phyloP scores from a whole-genome alignment of 2,888 invertebrate genomes.

The Chromoteleia sp. region DNA sequence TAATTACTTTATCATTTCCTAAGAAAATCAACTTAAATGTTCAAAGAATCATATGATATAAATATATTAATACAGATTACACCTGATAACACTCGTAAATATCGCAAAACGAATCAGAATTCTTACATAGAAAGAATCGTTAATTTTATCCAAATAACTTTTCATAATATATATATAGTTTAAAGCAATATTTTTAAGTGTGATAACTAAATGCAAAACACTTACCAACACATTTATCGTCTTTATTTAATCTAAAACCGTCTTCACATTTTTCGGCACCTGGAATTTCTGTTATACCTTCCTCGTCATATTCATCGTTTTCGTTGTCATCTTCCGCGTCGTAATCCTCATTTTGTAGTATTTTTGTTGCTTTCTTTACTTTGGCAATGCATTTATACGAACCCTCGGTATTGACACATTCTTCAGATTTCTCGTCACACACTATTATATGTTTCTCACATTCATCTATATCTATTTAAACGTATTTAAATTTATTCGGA shows the following conservation, averaged over 20 bases:
- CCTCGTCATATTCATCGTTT: constrained; percentile 73
- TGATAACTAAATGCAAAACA: constrained; percentile 8
- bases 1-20: neutral
- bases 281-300: constrained; percentile 77
- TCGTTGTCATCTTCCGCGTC: constrained; percentile 78
- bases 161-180: too few relatives aligned
- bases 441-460: constrained; percentile 90
- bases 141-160: too few relatives aligned
- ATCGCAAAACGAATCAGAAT: too few relatives aligned
- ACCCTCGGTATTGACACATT: constrained; percentile 92
- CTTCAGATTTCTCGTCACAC: constrained; percentile 88
- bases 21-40: too few relatives aligned
- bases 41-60: too few relatives aligned
- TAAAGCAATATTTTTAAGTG: too few relatives aligned
- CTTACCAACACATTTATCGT: constrained; percentile 84
- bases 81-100: too few relatives aligned
- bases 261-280: constrained; percentile 79
- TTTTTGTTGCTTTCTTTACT: constrained; percentile 76
- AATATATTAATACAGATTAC: too few relatives aligned
- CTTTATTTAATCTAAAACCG: constrained; percentile 85
- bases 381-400: constrained; percentile 88
- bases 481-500: constrained; percentile 19
- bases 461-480: constrained; percentile 89
- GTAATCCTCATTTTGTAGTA: constrained; percentile 78
- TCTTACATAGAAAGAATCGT: too few relatives aligned